These are phyloP conservation scores for Pterocles gutturalis DNA, from an alignment of 2,113 vertebrate species.

Conservation along the genomic window DNA sequence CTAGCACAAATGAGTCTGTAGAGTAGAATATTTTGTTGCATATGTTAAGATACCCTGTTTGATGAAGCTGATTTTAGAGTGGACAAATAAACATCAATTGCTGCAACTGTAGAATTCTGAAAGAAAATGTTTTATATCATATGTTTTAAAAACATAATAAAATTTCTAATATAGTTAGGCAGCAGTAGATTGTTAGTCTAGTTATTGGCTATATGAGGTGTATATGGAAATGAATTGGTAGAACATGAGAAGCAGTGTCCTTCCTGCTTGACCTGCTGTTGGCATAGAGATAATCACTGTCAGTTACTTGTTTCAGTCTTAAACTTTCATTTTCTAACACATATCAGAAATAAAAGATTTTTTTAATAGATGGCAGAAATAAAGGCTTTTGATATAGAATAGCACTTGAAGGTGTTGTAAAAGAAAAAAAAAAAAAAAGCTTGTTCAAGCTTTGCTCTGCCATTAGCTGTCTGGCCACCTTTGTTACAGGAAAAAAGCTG, in stretches of 20 bases:
- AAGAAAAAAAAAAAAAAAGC: neutral
- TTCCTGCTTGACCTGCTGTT: neutral
- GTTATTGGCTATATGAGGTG: neutral
- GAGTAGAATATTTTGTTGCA: accelerated
- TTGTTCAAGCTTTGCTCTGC: neutral
- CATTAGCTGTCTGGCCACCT: neutral
- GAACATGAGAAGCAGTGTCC: neutral
- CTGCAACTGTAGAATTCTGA: neutral
- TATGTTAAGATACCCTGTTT: neutral
- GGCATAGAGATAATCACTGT: neutral
- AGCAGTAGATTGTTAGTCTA: neutral
- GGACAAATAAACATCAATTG: neutral
- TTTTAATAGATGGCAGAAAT: neutral
- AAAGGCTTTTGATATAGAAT: neutral
- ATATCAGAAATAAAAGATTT: neutral
- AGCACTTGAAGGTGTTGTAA: neutral
- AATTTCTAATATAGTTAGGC: neutral
- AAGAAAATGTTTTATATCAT: neutral
- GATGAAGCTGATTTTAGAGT: neutral
- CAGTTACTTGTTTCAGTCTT: neutral
- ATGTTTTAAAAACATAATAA: neutral
- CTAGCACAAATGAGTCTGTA: neutral
- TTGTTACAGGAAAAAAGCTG: neutral
- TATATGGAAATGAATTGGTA: neutral
- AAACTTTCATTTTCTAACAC: neutral